A percentile compares a stretch with the other conserved stretches of the same genome.
Evolutionary conservation across 2,888 invertebrate species (phyloP).

Genomic region (Eurois occulta): DNA sequence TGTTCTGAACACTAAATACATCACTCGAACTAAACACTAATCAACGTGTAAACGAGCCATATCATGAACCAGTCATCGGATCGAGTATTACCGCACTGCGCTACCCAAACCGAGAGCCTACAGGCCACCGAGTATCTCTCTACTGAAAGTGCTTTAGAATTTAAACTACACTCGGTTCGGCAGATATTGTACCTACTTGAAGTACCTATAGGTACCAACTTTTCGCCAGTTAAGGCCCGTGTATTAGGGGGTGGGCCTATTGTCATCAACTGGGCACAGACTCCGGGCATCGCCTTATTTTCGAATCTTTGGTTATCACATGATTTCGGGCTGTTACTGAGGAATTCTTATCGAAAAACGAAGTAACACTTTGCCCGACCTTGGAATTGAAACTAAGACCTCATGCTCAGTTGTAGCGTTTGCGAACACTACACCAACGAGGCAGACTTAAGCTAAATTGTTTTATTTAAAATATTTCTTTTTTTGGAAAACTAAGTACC

Average conservation of each 20-base stretch:
- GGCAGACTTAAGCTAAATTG: not conserved
- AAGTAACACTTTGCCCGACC: not conserved
- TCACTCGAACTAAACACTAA: constrained; percentile 7
- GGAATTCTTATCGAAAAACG: not conserved
- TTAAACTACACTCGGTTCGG: constrained; percentile 21
- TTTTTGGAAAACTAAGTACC: not conserved
- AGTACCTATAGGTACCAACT: too few species aligned
- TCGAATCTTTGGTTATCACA: not conserved
- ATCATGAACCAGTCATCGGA: constrained; percentile 17
- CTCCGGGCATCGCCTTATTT: not conserved
- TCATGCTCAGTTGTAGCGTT: not conserved
- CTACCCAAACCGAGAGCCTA: constrained; percentile 19
- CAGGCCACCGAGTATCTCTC: constrained; percentile 17
- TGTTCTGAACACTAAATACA: not conserved
- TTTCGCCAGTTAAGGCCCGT: not conserved
- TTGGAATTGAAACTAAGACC: not conserved
- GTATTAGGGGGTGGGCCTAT: not conserved
- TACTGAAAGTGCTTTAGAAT: constrained; percentile 43
- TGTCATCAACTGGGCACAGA: not conserved
- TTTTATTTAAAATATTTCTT: not conserved
- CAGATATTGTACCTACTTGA: too few species aligned
- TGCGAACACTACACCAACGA: not conserved
- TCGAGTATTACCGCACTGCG: constrained; percentile 57
- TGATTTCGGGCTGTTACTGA: not conserved
- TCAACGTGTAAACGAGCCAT: not conserved